Conservation (phyloP, 2,888 invertebrate genomes). For the Dolichopus griseipennis region DNA sequence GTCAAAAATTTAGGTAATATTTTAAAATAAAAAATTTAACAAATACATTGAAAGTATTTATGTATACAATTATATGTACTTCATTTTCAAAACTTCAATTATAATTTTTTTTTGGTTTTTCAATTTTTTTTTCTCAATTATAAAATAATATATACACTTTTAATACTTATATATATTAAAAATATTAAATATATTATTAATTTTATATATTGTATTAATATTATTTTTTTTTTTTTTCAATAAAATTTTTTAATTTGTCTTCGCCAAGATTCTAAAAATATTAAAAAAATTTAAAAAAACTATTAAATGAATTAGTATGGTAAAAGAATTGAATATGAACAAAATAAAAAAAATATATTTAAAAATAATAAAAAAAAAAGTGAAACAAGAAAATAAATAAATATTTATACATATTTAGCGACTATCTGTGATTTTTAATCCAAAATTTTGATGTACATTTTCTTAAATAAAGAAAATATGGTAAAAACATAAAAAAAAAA, state of each 20-base stretch:
- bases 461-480: slow-evolving; percentile 31
- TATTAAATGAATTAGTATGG: not conserved
- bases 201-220: too few relatives aligned
- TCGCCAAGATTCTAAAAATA: slow-evolving; percentile 18
- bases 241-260: slow-evolving; percentile 12
- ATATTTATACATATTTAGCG: slow-evolving; percentile 30
- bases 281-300: slow-evolving; percentile 14
- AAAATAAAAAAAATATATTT: slow-evolving; percentile 10
- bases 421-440: slow-evolving; percentile 47
- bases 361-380: slow-evolving; percentile 12
- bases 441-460: slow-evolving; percentile 46
- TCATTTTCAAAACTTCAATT: too few relatives aligned
- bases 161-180: too few relatives aligned
- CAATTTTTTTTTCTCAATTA: too few relatives aligned
- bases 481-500: slow-evolving; percentile 18
- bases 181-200: too few relatives aligned
- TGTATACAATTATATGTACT: too few relatives aligned
- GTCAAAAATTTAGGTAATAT: too few relatives aligned
- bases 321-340: not conserved
- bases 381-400: slow-evolving; percentile 17
- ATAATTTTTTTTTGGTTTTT: too few relatives aligned
- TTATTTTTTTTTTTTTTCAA: too few relatives aligned
- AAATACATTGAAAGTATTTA: too few relatives aligned
- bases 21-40: too few relatives aligned
- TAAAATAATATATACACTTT: too few relatives aligned